Percentiles rank a stretch among this genome's conserved stretches.
Evolutionary conservation across 2,888 invertebrate genomes (phyloP).

Genomic region (Scelioninae gen. 1): DNA sequence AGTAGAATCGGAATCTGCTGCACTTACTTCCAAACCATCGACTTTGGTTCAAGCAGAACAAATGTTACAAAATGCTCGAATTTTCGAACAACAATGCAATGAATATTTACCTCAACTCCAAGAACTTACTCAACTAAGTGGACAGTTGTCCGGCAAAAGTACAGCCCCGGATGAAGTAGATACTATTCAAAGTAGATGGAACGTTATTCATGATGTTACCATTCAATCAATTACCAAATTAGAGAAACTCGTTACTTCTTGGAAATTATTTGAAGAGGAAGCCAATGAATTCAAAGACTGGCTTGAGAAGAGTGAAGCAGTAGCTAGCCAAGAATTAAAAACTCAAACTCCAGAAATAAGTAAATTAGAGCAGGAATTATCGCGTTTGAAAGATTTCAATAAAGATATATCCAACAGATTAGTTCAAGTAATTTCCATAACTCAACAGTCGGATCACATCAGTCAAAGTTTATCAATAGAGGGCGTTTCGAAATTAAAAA

Average conservation of each 20-base stretch:
- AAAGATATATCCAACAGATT: conserved; percentile 94
- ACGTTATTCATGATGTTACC: conserved; percentile 92
- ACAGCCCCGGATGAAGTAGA: conserved; percentile 93
- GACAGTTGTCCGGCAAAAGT: conserved; percentile 90
- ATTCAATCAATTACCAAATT: conserved; percentile 91
- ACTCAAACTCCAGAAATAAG: conserved; percentile 89
- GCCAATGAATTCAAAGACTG: conserved; percentile 91
- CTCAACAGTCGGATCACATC: conserved; percentile 92
- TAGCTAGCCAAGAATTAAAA: conserved; percentile 86
- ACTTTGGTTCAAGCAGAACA: conserved; percentile 92
- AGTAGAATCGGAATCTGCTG: conserved; percentile 92
- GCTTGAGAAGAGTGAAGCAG: conserved; percentile 89
- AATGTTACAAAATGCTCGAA: conserved; percentile 89
- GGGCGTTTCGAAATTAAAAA: conserved; percentile 89
- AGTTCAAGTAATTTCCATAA: conserved; percentile 91
- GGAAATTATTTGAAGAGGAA: conserved; percentile 93
- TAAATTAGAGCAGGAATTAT: conserved; percentile 91
- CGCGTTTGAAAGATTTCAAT: conserved; percentile 91
- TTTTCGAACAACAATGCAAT: conserved; percentile 91
- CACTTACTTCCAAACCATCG: conserved; percentile 90
- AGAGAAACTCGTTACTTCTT: conserved; percentile 91
- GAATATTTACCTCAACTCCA: conserved; percentile 90
- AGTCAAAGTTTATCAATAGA: conserved; percentile 91
- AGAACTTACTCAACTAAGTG: conserved; percentile 89
- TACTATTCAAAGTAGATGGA: conserved; percentile 92